Percentiles rank a stretch among this genome's conserved stretches.
Evolutionary conservation across 1,140 invertebrate genomes (phyloP).

Genomic region (Leptinotarsa undecemlineata): DNA sequence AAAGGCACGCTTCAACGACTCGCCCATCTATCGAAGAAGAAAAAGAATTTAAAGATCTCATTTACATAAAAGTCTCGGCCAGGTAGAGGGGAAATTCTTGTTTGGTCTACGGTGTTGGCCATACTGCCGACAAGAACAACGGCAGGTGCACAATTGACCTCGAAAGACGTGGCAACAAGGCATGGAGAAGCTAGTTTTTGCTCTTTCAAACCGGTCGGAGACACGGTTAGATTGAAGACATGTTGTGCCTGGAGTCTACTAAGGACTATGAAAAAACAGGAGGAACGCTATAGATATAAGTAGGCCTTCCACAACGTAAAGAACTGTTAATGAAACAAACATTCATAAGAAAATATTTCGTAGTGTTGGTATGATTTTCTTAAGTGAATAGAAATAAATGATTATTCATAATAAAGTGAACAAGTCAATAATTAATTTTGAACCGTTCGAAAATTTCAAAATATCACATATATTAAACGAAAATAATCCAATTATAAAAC

Average conservation of each 20-base stretch:
- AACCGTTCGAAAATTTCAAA: too few species aligned
- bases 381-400: background rate
- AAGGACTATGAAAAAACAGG: background rate
- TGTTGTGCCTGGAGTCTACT: conserved; percentile 9
- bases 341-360: background rate
- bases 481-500: too few species aligned
- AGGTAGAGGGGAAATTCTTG: conserved; percentile 3
- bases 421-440: too few species aligned
- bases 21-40: background rate
- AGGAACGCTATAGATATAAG: background rate
- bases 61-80: conserved; percentile 18
- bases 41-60: conserved; percentile 16
- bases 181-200: conserved; percentile 17
- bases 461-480: too few species aligned
- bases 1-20: background rate
- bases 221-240: conserved; percentile 25
- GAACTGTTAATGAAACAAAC: background rate
- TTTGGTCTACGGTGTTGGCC: conserved; percentile 11
- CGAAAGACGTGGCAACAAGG: conserved; percentile 16
- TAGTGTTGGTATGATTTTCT: background rate
- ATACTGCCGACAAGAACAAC: background rate
- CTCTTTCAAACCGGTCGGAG: conserved; percentile 22
- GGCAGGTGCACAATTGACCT: conserved; percentile 27
- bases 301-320: background rate
- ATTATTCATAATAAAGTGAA: background rate